Conservation (phyloP, 2,797 vertebrate genomes). For the Argya squamiceps region DNA sequence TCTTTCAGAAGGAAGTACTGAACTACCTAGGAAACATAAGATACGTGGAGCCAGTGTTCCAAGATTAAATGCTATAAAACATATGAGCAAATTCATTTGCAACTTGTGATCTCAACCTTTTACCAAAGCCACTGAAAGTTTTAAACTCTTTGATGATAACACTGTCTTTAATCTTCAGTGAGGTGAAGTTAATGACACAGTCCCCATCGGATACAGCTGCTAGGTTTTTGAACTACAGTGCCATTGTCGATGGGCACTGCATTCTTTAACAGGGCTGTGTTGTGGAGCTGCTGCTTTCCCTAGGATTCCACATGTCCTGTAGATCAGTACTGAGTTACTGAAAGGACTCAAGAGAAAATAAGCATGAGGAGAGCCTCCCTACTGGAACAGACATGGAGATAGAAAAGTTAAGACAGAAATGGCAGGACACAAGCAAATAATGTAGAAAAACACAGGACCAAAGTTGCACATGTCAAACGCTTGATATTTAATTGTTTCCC, state of each 20-base stretch:
- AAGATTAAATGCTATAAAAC: background rate
- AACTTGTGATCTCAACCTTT: background rate
- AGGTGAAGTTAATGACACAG: background rate
- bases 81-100: background rate
- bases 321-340: background rate
- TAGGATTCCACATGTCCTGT: background rate
- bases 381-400: background rate
- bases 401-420: background rate
- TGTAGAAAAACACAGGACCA: background rate
- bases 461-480: background rate
- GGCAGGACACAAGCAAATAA: background rate
- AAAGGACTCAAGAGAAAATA: background rate
- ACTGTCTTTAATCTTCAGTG: background rate
- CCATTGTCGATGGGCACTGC: too few relatives aligned
- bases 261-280: background rate
- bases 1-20: background rate
- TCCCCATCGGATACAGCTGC: background rate
- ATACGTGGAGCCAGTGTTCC: background rate
- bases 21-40: background rate
- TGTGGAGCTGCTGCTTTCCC: background rate
- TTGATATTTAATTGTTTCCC: constrained; percentile 54
- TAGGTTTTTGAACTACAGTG: background rate
- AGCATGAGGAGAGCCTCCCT: background rate
- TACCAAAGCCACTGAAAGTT: background rate
- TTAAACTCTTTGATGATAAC: background rate